Evolutionary conservation across 1,140 invertebrate species (phyloP), one percentile per base, ranked within the genome.

Genomic region (Leptinotarsa lineolata): DNA sequence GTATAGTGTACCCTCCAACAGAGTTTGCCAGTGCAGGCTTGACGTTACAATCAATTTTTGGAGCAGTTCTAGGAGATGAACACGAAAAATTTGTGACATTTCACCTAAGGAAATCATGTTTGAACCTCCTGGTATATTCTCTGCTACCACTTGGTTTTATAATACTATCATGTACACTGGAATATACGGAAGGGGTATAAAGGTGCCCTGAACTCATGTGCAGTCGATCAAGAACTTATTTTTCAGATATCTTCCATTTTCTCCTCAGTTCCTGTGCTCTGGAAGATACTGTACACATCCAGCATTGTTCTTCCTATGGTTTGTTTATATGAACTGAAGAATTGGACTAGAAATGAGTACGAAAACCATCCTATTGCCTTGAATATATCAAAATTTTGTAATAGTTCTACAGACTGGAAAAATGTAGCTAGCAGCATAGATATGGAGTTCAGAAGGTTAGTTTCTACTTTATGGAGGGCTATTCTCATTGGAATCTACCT

Each of bases 1-100:
- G 91, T 79, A 87, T 94, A 20, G 83, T 94, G 66, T 93, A 92
- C 85, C 92, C 92, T 22, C 92, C 92, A 0, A 88, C 87, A 15
- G 92, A 94, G 84, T 94, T 94, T 77, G 86, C 92, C 16, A 89
- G 91, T 8, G 88, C 91, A 64, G 93, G 93, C 4, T 85, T 94
- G 70, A 94, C 92, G 0, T 89, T 93, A 64, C 87, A 91, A 75
- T 87, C 88, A 77, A 71, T 94, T 60, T 92, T 93, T 78, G 85
- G 88, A 3, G 84, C 81, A 45, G 88, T 87, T 75, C 85, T 94
- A 30, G 92, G 91, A 1, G 90, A 88, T 46, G 92, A 94, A 84
- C 88, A 88, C 79, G 85, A 89, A 64, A 85, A 89, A 79, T 94
- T 94, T 79, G 84, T 94, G 58, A 85, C 88, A 39, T 93, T 93